phyloP scores from a whole-genome alignment of 1,140 invertebrate species.

The Drosophila sp. region DNA sequence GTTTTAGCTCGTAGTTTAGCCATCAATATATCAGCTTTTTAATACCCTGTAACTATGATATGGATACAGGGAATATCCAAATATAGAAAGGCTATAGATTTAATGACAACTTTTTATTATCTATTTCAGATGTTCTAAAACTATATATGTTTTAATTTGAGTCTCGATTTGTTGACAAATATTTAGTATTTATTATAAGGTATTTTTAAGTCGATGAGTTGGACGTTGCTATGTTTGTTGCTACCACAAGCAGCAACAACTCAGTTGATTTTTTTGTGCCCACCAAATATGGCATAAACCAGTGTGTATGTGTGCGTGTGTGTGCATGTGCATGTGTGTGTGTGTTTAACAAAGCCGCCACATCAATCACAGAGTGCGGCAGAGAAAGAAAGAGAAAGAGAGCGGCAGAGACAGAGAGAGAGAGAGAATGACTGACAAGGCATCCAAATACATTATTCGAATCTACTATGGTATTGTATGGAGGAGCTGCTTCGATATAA shows the following conservation, averaged over 20 bases:
- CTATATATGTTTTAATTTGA: no score
- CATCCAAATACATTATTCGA: constrained; percentile 74
- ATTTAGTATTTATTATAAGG: neutral
- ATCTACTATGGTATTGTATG: constrained; percentile 31
- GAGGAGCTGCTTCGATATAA: constrained; percentile 42
- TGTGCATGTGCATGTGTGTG: constrained; percentile 17
- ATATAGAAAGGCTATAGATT: no score
- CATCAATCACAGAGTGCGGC: constrained; percentile 66
- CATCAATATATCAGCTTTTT: constrained; percentile 29
- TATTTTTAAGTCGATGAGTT: neutral
- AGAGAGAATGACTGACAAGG: constrained; percentile 59
- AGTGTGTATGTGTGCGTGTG: constrained; percentile 14
- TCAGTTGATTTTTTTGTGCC: constrained; percentile 47
- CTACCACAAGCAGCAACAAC: constrained; percentile 14
- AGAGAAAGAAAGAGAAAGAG: constrained; percentile 9
- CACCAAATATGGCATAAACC: constrained; percentile 68
- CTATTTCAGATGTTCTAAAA: no score
- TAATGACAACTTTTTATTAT: no score
- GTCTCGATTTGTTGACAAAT: neutral
- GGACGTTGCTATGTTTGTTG: constrained; percentile 8
- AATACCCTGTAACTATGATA: neutral
- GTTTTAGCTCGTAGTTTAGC: constrained; percentile 13
- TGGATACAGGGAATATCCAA: no score
- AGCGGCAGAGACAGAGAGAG: neutral
- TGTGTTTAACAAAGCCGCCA: constrained; percentile 52